Evolutionary conservation across 2,888 invertebrate species (phyloP).

Genomic region (Saturnia japonica): DNA sequence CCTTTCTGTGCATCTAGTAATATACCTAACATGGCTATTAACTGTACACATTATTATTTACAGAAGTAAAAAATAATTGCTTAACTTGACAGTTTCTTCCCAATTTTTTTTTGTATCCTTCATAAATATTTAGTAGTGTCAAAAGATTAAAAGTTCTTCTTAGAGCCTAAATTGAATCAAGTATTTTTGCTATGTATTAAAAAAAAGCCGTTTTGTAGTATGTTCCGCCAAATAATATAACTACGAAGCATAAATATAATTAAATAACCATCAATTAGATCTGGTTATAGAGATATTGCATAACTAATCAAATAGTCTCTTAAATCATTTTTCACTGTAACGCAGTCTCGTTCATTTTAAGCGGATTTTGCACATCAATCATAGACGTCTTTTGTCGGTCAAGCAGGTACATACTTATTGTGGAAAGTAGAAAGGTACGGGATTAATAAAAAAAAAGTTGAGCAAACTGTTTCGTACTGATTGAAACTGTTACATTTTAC

Average conservation of each 20-base stretch:
- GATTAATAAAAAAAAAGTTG: constrained; percentile 5
- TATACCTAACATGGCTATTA: too few relatives aligned
- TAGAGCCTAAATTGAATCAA: too few relatives aligned
- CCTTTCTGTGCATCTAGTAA: too few relatives aligned
- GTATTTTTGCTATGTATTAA: too few relatives aligned
- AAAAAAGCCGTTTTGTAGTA: too few relatives aligned
- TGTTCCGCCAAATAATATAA: neutral
- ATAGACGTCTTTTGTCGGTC: constrained; percentile 39
- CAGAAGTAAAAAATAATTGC: too few relatives aligned
- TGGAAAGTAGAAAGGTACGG: constrained; percentile 21
- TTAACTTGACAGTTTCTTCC: too few relatives aligned
- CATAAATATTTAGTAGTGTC: too few relatives aligned
- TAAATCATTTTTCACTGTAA: constrained; percentile 23
- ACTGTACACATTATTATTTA: too few relatives aligned
- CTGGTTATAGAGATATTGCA: constrained; percentile 15
- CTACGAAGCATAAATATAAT: neutral
- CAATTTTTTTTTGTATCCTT: too few relatives aligned
- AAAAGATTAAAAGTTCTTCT: too few relatives aligned
- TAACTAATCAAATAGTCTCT: constrained; percentile 20
- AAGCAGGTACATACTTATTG: constrained; percentile 41
- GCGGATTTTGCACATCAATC: constrained; percentile 43
- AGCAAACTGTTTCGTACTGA: neutral
- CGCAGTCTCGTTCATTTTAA: constrained; percentile 29
- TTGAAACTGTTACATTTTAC: neutral
- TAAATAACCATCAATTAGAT: constrained; percentile 2